Conservation (phyloP, 2,888 invertebrate species). For the Spilarctia lutea region DNA sequence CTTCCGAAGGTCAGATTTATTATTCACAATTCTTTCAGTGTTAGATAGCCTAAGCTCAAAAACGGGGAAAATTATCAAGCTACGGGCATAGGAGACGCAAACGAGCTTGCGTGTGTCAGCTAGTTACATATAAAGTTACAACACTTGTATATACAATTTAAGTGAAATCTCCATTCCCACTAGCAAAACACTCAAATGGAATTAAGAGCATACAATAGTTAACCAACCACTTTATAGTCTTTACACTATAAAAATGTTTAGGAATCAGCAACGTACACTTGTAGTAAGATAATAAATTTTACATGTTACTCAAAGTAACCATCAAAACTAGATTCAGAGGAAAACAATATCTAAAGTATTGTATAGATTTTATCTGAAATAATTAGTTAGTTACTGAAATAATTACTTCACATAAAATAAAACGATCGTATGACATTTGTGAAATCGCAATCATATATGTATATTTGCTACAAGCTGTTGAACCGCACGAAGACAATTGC, state of each 20-base stretch:
- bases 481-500: conserved; percentile 10
- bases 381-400: neutral
- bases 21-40: no score
- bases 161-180: no score
- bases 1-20: no score
- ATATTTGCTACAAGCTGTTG: neutral
- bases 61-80: no score
- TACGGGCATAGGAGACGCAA: no score
- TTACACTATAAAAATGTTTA: neutral
- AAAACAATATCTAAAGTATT: neutral
- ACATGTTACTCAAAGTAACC: neutral
- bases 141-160: no score
- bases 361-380: neutral
- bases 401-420: neutral
- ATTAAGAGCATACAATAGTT: neutral
- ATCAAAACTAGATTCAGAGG: neutral
- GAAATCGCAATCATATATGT: no score
- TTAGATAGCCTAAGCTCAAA: no score
- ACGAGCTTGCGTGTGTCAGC: no score
- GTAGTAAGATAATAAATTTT: neutral
- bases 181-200: neutral
- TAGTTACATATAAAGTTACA: no score
- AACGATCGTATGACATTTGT: neutral
- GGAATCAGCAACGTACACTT: neutral
- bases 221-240: neutral